Evolutionary conservation across 2,888 invertebrate genomes (phyloP).

Genomic region (Caradrina kadenii): DNA sequence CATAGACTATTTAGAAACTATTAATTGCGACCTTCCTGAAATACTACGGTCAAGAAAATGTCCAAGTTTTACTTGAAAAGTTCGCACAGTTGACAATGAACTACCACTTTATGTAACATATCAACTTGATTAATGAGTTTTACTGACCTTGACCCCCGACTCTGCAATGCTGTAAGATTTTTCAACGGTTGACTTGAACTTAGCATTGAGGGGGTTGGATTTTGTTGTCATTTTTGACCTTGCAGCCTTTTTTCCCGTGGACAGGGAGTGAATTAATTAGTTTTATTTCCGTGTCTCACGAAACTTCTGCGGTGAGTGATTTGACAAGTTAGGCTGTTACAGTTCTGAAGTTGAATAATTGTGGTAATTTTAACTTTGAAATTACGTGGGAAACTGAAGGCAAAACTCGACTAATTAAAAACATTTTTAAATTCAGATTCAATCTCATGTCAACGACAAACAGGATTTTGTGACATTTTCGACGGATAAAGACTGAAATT

Average conservation of each 20-base stretch:
- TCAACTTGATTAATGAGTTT: conserved; percentile 52
- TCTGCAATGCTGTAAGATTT: conserved; percentile 48
- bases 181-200: conserved; percentile 17
- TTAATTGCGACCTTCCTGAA: not conserved
- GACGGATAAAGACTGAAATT: too few relatives aligned
- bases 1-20: too few relatives aligned
- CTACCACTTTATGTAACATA: conserved; percentile 23
- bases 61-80: conserved; percentile 8
- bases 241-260: conserved; percentile 10
- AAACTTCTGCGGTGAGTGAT: conserved; percentile 18
- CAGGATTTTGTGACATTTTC: too few relatives aligned
- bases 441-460: too few relatives aligned
- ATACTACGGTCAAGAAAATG: conserved; percentile 13
- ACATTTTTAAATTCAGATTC: too few relatives aligned
- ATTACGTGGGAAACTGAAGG: not conserved
- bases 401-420: too few relatives aligned
- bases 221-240: conserved; percentile 19
- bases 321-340: conserved; percentile 2
- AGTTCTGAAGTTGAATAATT: conserved; percentile 5
- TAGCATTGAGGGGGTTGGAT: conserved; percentile 6
- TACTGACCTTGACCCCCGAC: conserved; percentile 34
- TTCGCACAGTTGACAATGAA: conserved; percentile 38
- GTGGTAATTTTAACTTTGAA: conserved; percentile 11
- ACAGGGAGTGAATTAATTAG: conserved; percentile 29
- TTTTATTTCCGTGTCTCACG: conserved; percentile 27